Evolutionary conservation across 2,888 invertebrate species (phyloP), one percentile per base, ranked within the genome.

Genomic region (Pemphredon lugubris): DNA sequence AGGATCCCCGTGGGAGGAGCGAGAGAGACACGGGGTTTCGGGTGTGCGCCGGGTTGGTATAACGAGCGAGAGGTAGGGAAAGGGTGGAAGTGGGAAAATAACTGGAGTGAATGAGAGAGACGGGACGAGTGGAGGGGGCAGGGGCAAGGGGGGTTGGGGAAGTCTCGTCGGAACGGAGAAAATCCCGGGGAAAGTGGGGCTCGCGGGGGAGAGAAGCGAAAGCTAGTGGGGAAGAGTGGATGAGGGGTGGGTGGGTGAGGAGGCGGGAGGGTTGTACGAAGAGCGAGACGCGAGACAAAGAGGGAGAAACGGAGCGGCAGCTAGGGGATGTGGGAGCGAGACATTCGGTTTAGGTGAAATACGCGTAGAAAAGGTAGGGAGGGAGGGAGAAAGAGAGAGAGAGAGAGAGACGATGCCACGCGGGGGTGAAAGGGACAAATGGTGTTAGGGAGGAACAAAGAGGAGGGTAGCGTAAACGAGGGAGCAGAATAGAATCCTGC

Each of bases 11-110:
- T 47, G 51, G 44, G 37, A 45, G 51, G 14, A 60, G 6, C n/a
- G 40, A 26, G 32, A 34, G 16, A 50, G 48, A 42, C 39, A 50
- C 23, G 20, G 26, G 5, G 42, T 7, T 20, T 37, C 13, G 21
- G 57, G 48, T 9, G 23, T 30, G 42, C 47, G 34, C 3, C n/a
- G 34, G 39, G 32, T 59, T 66, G 58, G 40, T 34, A 59, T 66
- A 59, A 51, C 66, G 51, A 50, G 60, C 11, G 26, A 5, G 26
- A n/a, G 54, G 47, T 57, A 42, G 32, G 16, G 55, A 16, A 5
- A 16, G 45, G 66, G 30, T 4, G 32, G 30, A 32, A 48, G 44
- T 13, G 26, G 23, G 26, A 26, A n/a, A 26, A 26, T 26, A 26
- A n/a, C 4, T 26, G 26, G 7, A 26, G 7, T 3, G 26, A 26